Conservation (phyloP, 2,797 vertebrate genomes). For the Parambassis ranga region DNA sequence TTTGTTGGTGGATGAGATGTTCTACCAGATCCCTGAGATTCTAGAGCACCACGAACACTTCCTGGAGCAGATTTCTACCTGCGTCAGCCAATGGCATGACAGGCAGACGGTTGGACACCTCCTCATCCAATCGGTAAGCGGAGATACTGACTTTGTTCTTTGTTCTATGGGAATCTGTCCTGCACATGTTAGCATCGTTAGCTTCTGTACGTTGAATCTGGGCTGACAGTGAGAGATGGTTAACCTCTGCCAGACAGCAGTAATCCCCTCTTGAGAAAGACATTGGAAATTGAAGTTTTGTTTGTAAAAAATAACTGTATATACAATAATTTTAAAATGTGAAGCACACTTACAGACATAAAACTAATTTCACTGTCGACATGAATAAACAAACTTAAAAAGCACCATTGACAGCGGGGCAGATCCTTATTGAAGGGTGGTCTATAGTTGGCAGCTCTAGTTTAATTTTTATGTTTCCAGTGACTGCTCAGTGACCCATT, state of each 20-base stretch:
- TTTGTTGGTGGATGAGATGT: conserved; percentile 95
- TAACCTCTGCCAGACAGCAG: conserved; percentile 1
- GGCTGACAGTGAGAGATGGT: conserved; percentile 4
- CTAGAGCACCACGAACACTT: conserved; percentile 97
- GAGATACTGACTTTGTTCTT: no score
- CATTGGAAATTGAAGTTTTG: no score
- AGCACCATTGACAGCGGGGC: no score
- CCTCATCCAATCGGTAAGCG: conserved; percentile 91
- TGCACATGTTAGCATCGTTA: neutral
- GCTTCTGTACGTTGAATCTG: neutral
- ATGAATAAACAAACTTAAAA: conserved; percentile 2
- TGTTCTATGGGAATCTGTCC: neutral
- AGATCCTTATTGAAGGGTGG: conserved; percentile 11
- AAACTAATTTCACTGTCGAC: neutral
- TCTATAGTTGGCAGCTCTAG: conserved; percentile 37
- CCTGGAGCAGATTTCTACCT: conserved; percentile 89
- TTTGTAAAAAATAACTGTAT: no score
- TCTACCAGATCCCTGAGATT: conserved; percentile 97
- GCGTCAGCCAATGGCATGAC: conserved; percentile 92
- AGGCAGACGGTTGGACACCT: conserved; percentile 93
- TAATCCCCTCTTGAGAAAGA: neutral
- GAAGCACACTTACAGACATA: neutral
- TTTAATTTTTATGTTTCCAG: conserved; percentile 52
- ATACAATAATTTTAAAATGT: no score
- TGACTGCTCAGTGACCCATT: conserved; percentile 36